phyloP scores from a whole-genome alignment of 1,140 invertebrate genomes.

The Drosophila pseudoananassae region DNA sequence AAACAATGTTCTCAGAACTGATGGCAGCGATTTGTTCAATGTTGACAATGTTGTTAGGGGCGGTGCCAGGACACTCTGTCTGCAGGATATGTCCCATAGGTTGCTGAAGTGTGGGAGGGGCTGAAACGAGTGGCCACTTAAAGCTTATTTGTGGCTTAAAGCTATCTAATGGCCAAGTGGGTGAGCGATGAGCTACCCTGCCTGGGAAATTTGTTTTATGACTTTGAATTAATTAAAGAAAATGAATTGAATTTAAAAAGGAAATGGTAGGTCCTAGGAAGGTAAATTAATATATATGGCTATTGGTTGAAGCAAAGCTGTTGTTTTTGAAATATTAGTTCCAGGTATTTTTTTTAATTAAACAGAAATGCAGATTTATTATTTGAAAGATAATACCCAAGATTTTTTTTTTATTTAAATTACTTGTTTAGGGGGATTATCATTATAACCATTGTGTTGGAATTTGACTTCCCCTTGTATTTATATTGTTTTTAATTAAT shows the following conservation, averaged over 20 bases:
- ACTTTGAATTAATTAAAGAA: conserved; percentile 20
- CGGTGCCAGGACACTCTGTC: background rate
- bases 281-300: conserved; percentile 31
- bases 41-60: conserved; percentile 50
- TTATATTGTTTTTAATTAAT: no score
- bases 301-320: background rate
- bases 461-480: no score
- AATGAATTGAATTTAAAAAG: conserved; percentile 27
- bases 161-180: conserved; percentile 27
- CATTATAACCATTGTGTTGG: no score
- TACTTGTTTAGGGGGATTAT: no score
- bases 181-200: conserved; percentile 28
- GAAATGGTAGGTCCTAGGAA: background rate
- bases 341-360: no score
- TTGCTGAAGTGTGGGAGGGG: no score
- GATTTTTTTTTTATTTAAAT: no score
- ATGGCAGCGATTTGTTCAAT: conserved; percentile 75
- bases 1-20: conserved; percentile 71
- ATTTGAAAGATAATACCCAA: no score
- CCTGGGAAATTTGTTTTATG: conserved; percentile 26
- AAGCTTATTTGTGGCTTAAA: conserved; percentile 41
- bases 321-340: no score
- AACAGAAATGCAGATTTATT: no score
- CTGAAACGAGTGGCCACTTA: conserved; percentile 29
- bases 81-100: background rate